A percentile compares a stretch with the other conserved stretches of the same genome.
These are phyloP conservation scores for Pseudococcus jackbeardsleyi DNA, from an alignment of 2,888 invertebrate genomes.

Conservation along the genomic window DNA sequence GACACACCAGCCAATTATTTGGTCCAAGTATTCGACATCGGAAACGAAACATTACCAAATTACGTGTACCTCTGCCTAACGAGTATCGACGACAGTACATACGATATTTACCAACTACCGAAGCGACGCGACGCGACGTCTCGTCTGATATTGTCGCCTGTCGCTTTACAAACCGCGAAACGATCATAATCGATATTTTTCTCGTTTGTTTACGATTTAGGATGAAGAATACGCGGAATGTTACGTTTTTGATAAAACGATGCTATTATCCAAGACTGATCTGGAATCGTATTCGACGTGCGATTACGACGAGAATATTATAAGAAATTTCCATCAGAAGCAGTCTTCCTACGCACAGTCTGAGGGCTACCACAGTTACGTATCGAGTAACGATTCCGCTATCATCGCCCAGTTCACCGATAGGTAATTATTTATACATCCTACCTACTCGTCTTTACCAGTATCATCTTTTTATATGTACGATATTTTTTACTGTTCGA, in stretches of 20 bases:
- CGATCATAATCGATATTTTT: background rate
- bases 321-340: conserved; percentile 74
- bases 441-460: background rate
- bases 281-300: conserved; percentile 72
- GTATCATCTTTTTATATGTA: background rate
- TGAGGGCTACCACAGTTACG: conserved; percentile 85
- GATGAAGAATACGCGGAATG: conserved; percentile 65
- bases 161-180: background rate
- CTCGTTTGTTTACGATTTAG: conserved; percentile 19
- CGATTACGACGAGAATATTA: conserved; percentile 70
- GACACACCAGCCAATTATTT: conserved; percentile 5
- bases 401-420: conserved; percentile 82
- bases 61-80: background rate
- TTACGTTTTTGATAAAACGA: conserved; percentile 65
- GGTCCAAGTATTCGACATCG: conserved; percentile 14
- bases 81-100: too few species aligned
- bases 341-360: conserved; percentile 84
- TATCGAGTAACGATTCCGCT: conserved; percentile 82
- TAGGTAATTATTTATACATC: conserved; percentile 69
- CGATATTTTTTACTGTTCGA: conserved; percentile 13
- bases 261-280: conserved; percentile 72
- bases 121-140: too few species aligned
- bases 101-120: too few species aligned
- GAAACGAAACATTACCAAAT: conserved; percentile 16
- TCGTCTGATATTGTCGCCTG: background rate